Conservation (phyloP, 2,797 vertebrate genomes). For the Aeoliscus strigatus region DNA sequence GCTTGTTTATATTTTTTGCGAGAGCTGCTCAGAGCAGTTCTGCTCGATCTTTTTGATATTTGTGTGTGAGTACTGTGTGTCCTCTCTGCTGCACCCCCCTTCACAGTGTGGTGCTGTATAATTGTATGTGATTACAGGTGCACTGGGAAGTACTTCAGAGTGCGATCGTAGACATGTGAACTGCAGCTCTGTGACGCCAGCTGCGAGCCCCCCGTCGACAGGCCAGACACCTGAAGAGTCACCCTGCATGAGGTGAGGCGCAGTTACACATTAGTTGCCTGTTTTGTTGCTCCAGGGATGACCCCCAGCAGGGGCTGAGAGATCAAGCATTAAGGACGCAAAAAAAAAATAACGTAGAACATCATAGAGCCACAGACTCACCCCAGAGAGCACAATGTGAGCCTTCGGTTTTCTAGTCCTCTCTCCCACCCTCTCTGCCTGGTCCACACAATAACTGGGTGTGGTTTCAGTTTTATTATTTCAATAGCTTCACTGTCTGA, state of each 20-base stretch:
- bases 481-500: too few relatives aligned
- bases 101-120: conserved; percentile 32
- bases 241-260: conserved; percentile 31
- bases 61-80: too few relatives aligned
- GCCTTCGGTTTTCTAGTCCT: conserved; percentile 34
- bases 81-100: conserved; percentile 10
- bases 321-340: conserved; percentile 28
- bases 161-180: conserved; percentile 20
- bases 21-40: too few relatives aligned
- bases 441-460: conserved; percentile 29
- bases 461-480: too few relatives aligned
- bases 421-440: conserved; percentile 18
- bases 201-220: conserved; percentile 23
- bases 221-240: conserved; percentile 32
- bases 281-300: conserved; percentile 50
- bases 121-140: conserved; percentile 67
- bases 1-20: conserved; percentile 26
- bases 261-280: conserved; percentile 23
- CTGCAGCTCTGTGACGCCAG: conserved; percentile 26
- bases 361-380: conserved; percentile 13
- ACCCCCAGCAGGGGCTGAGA: conserved; percentile 31
- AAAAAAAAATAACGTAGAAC: conserved; percentile 43
- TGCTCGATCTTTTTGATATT: too few relatives aligned
- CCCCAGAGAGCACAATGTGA: conserved; percentile 25
- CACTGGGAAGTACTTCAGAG: conserved; percentile 24